Evolutionary conservation across 2,113 vertebrate species (phyloP), one percentile per base, ranked within the genome.

Genomic region (Otolemur garnettii): DNA sequence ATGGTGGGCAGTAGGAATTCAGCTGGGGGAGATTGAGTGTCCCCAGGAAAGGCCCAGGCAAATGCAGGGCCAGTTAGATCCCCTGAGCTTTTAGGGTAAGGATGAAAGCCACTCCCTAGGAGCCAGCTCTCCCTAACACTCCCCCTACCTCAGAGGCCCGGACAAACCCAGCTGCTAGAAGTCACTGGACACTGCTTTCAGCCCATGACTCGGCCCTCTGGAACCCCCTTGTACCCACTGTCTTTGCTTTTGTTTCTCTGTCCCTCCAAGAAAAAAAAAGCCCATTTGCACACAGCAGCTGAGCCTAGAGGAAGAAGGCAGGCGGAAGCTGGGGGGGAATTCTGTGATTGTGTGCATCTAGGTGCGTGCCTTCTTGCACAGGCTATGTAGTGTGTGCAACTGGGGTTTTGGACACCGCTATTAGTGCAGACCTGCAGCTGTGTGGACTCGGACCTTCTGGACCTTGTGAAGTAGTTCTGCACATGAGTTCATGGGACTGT

Each of bases 181-280:
- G 89, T 79, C 94, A 87, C 57, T 62, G 92, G 96, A 95, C 93
- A 87, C 87, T 71, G 96, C 59, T 93, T 75, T 71, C 77, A 71
- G 42, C 79, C 94, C 68, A 72, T 59, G 50, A 62, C 72, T 87
- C 50, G 50, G 95, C 86, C 93, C 84, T 97, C 97, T 87, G 80
- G 71, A 96, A 97, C 68, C 95, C 96, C 97, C 91, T 59, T 96
- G 69, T 15, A 87, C 90, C 97, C 75, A 69, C 85, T 84, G 75
- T 82, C 83, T 96, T 92, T 93, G 80, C 93, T 93, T 66, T 78
- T 68, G 72, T 87, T 93, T 90, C 91, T 84, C 82, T 72, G 66
- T 72, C 69, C 59, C 68, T 94, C 35, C 57, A 88, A 96, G 74
- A 42, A 15, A 38, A 55, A 59, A 38, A 75, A 50, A 68, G 71